A percentile compares a stretch with the other conserved stretches of the same genome.
Conservation (phyloP, 2,888 invertebrate genomes). For the Nymphalis polychloros region DNA sequence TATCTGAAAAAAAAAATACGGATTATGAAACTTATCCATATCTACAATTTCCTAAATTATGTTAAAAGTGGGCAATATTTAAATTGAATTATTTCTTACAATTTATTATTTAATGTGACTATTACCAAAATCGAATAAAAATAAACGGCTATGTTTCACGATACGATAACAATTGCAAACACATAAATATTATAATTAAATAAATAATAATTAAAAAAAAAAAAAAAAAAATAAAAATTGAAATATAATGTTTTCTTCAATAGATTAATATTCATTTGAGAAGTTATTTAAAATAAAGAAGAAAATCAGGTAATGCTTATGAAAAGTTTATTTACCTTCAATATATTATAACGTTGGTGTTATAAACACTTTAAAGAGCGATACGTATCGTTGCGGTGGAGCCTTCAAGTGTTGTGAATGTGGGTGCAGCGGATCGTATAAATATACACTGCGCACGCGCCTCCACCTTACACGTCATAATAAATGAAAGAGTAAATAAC, state of each 20-base stretch:
- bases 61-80: background rate
- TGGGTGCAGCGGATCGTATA: background rate
- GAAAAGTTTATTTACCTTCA: constrained; percentile 12
- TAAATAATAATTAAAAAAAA: too few species aligned
- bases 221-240: too few species aligned
- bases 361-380: background rate
- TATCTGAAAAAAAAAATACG: constrained; percentile 28
- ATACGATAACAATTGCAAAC: too few species aligned
- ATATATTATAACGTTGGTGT: background rate
- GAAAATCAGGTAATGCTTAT: background rate
- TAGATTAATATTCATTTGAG: too few species aligned
- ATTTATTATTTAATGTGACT: too few species aligned
- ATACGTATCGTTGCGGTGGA: constrained; percentile 7
- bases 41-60: background rate
- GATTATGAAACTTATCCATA: too few species aligned
- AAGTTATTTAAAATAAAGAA: too few species aligned
- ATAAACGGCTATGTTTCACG: too few species aligned
- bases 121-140: too few species aligned
- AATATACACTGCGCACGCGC: constrained; percentile 1
- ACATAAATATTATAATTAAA: too few species aligned
- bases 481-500: background rate
- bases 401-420: background rate
- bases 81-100: too few species aligned
- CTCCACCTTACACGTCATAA: background rate
- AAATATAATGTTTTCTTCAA: too few species aligned